Base-by-base conservation (phyloP, 2,797 vertebrate genomes). In the Ceyx erithaca region DNA sequence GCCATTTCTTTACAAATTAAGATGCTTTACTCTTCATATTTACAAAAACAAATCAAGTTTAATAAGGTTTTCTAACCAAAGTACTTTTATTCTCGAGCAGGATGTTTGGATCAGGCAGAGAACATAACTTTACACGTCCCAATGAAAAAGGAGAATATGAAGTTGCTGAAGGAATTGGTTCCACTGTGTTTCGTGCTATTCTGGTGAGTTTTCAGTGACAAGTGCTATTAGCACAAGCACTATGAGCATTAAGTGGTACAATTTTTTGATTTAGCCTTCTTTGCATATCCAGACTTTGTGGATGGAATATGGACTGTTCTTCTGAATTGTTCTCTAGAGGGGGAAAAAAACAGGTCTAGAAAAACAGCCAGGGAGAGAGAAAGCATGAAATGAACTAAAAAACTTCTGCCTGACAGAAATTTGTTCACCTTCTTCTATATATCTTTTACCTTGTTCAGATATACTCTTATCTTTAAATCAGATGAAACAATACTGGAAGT, bases 101-200 rank as follows among this genome's bases (percentile, higher is more conserved):
- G 97, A 99, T 99, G 99, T 99, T 99, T 98, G 99, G 99, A 89
- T 99, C 99, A 72, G 99, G 99, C 92, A 97, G 99, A 97, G 99
- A 99, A 97, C 99, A 99, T 97, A 99, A 99, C 93, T 99, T 99
- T 86, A 99, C 99, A 46, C 98, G 99, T 66, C 99, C 99, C 80
- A 99, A 99, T 82, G 99, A 99, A 92, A 99, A 99, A 92, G 99
- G 99, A 85, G 99, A 99, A 90, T 99, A 98, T 61, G 99, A 99
- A 88, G 99, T 99, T 78, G 99, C 99, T 33, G 99, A 99, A 94
- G 99, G 99, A 94, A 99, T 99, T 97, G 99, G 99, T 91, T 99
- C 99, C 62, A 99, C 99, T 40, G 99, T 99, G 87, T 99, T 99
- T 96, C 97, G 99, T 96, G 99, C 99, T 90, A 99, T 99, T 97